Conservation (phyloP, 2,888 invertebrate genomes). For the Caenorhabditis afra region DNA sequence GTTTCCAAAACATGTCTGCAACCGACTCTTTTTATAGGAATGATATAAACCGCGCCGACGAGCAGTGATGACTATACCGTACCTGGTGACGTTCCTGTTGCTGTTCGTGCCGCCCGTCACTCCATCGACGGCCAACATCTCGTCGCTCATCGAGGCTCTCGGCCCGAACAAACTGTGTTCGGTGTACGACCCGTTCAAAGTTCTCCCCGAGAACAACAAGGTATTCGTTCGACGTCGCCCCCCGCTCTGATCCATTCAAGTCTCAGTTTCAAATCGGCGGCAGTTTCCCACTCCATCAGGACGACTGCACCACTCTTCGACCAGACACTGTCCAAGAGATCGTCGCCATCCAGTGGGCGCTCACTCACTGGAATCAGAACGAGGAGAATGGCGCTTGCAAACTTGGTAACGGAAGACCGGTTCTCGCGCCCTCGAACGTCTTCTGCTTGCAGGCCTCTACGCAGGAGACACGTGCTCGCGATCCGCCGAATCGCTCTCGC, state of each 20-base stretch:
- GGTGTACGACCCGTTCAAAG: slow-evolving; percentile 79
- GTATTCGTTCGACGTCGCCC: slow-evolving; percentile 11
- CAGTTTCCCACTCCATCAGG: slow-evolving; percentile 78
- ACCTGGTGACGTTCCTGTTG: slow-evolving; percentile 48
- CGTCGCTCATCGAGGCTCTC: slow-evolving; percentile 55
- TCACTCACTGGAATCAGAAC: slow-evolving; percentile 80
- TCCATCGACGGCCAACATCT: slow-evolving; percentile 52
- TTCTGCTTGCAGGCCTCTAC: slow-evolving; percentile 71
- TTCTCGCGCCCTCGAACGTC: neutral
- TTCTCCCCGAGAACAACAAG: slow-evolving; percentile 77
- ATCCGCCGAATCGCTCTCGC: slow-evolving; percentile 77
- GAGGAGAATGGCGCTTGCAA: slow-evolving; percentile 70
- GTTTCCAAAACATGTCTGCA: slow-evolving; percentile 32
- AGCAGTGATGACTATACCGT: slow-evolving; percentile 45
- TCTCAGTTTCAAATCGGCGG: slow-evolving; percentile 79
- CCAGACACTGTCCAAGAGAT: slow-evolving; percentile 79
- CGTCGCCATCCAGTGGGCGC: slow-evolving; percentile 80
- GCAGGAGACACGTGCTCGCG: slow-evolving; percentile 80
- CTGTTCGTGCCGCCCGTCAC: slow-evolving; percentile 38
- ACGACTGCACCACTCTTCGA: slow-evolving; percentile 74
- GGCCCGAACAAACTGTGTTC: slow-evolving; percentile 70
- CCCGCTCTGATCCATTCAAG: neutral
- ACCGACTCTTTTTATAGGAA: slow-evolving; percentile 36
- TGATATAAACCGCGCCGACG: slow-evolving; percentile 33
- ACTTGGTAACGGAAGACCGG: slow-evolving; percentile 63